These are phyloP conservation scores for Coptodon rendalli DNA, from an alignment of 2,113 vertebrate genomes.

Conservation along the genomic window DNA sequence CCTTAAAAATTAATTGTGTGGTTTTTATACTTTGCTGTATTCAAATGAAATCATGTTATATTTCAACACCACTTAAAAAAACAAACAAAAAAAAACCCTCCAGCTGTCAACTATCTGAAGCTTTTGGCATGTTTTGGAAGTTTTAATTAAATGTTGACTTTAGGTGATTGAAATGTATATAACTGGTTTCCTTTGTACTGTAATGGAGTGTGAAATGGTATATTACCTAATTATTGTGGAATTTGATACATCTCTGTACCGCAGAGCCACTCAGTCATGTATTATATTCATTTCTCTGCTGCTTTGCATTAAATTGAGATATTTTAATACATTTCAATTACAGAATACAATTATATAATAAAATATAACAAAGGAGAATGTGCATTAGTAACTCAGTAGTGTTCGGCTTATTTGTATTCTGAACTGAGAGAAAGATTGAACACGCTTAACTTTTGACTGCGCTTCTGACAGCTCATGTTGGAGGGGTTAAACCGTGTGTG, in stretches of 20 bases:
- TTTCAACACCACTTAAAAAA: constrained; percentile 4
- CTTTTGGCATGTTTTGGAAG: background rate
- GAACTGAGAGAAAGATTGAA: constrained; percentile 9
- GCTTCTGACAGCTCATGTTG: constrained; percentile 22
- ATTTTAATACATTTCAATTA: background rate
- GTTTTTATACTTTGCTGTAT: constrained; percentile 2
- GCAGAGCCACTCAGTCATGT: background rate
- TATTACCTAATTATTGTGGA: constrained; percentile 36
- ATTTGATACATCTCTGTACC: constrained; percentile 7
- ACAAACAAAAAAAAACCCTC: background rate
- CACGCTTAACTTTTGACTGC: background rate
- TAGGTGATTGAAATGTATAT: constrained; percentile 22
- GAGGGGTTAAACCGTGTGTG: constrained; percentile 40
- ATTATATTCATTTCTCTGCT: background rate
- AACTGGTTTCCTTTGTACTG: constrained; percentile 7
- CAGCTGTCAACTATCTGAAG: background rate
- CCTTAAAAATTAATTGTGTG: background rate
- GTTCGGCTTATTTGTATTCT: background rate
- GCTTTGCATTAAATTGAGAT: background rate
- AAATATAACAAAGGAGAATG: constrained; percentile 4
- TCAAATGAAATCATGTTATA: constrained; percentile 8
- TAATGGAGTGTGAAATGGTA: constrained; percentile 41
- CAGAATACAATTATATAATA: background rate
- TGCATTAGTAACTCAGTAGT: background rate
- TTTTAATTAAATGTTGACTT: constrained; percentile 32